Conservation (phyloP, 2,113 vertebrate species). For the Chascanopsetta lugubris region DNA sequence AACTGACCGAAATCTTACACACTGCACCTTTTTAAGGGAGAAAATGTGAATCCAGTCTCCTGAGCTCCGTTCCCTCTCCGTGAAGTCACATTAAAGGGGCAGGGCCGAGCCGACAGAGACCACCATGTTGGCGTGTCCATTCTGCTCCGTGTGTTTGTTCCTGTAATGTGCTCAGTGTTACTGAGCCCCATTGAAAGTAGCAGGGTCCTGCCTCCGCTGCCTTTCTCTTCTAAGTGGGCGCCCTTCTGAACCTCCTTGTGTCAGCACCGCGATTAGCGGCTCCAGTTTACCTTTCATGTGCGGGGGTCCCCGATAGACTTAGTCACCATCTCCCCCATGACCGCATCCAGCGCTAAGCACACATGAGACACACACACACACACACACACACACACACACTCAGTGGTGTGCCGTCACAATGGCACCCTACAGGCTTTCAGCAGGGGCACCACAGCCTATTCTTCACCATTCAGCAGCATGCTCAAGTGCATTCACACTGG, state of each 20-base stretch:
- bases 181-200: constrained; percentile 55
- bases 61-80: constrained; percentile 9
- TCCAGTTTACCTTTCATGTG: constrained; percentile 79
- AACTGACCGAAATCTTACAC: constrained; percentile 9
- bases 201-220: constrained; percentile 63
- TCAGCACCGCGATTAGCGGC: constrained; percentile 73
- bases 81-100: constrained; percentile 47
- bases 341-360: constrained; percentile 14
- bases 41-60: too few species aligned
- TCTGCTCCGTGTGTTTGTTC: constrained; percentile 68
- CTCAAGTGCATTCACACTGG: constrained; percentile 63
- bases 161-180: constrained; percentile 71
- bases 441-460: constrained; percentile 65
- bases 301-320: constrained; percentile 72
- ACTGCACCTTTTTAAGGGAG: too few species aligned
- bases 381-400: constrained; percentile 44
- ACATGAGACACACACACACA: constrained; percentile 55
- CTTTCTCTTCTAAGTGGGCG: constrained; percentile 80
- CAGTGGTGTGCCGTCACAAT: constrained; percentile 76
- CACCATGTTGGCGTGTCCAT: constrained; percentile 71
- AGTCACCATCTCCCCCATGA: constrained; percentile 48
- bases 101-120: constrained; percentile 48
- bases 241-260: constrained; percentile 76
- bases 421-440: constrained; percentile 73
- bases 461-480: constrained; percentile 67